Evolutionary conservation across 2,113 vertebrate species (phyloP), one percentile per base, ranked within the genome.

Genomic region (Galemys pyrenaicus): DNA sequence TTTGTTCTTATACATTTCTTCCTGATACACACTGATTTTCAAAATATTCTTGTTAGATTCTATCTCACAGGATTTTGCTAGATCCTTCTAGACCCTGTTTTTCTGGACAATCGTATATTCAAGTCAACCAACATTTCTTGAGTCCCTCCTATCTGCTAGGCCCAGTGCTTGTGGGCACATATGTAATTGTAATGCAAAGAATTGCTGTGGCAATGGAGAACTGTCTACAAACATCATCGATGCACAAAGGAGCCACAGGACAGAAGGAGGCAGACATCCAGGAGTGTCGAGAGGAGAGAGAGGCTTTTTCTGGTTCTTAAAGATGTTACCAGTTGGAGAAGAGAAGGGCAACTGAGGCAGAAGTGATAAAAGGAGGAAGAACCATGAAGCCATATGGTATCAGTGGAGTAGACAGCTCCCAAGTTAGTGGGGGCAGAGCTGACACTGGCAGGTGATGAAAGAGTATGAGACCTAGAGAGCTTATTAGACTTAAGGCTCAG

Each of bases 101-200:
- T 51, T 73, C 54, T 11, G 77, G 19, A 10, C 51, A 87, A 39
- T 79, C 49, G 30, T 83, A 92, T 73, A 92, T 83, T 79, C 90
- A 84, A 85, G 58, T 54, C 84, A 92, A 83, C 54, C 78, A 94
- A 64, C 65, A 88, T 83, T 68, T 67, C 58, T 26, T 46, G 58
- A 67, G 46, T 89, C 35, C 15, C 68, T 56, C 2, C 17, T 54
- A 17, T 54, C 5, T 46, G 22, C 75, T 51, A 68, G 75, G 64
- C 32, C 35, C 77, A 62, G 28, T 0, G 11, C 30, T 94, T 58
- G 74, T 2, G 85, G 78, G 39, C 10, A 56, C 26, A 67, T 56
- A 51, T 60, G 64, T 65, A 85, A 62, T 13, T 37, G 32, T 17
- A 58, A 28, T 24, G 87, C 51, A 51, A 49, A 65, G 24, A 46